These are phyloP conservation scores for Lochmaea crataegi DNA, from an alignment of 2,888 invertebrate genomes.

Conservation along the genomic window DNA sequence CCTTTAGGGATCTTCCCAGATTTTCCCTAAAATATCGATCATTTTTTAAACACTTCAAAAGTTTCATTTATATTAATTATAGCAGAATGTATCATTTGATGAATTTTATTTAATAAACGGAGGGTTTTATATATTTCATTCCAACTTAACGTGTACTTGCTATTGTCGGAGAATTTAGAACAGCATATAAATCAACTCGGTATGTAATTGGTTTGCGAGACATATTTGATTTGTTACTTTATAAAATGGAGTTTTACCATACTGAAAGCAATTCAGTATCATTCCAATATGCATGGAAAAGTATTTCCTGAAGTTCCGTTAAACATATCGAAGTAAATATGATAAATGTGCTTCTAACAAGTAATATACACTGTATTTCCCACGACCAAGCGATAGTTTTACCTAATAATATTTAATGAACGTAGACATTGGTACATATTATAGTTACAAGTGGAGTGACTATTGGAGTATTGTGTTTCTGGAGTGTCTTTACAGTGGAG, in stretches of 20 bases:
- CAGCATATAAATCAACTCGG: constrained; percentile 48
- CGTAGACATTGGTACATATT: too few relatives aligned
- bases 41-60: background rate
- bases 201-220: constrained; percentile 26
- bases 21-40: too few relatives aligned
- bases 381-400: too few relatives aligned
- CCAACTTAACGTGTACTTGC: constrained; percentile 37
- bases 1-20: too few relatives aligned
- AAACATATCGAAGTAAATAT: too few relatives aligned
- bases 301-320: too few relatives aligned
- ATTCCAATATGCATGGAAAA: background rate
- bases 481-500: too few relatives aligned
- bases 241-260: constrained; percentile 8
- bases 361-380: too few relatives aligned
- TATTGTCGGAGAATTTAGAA: constrained; percentile 48
- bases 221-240: constrained; percentile 28
- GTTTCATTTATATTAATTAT: background rate
- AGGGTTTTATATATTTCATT: constrained; percentile 31
- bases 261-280: background rate
- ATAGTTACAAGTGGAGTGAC: too few relatives aligned
- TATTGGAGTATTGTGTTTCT: too few relatives aligned
- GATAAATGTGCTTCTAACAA: too few relatives aligned
- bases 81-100: background rate
- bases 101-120: constrained; percentile 8
- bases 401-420: too few relatives aligned